phyloP scores from a whole-genome alignment of 1,140 invertebrate species.

The Drosophila auraria region DNA sequence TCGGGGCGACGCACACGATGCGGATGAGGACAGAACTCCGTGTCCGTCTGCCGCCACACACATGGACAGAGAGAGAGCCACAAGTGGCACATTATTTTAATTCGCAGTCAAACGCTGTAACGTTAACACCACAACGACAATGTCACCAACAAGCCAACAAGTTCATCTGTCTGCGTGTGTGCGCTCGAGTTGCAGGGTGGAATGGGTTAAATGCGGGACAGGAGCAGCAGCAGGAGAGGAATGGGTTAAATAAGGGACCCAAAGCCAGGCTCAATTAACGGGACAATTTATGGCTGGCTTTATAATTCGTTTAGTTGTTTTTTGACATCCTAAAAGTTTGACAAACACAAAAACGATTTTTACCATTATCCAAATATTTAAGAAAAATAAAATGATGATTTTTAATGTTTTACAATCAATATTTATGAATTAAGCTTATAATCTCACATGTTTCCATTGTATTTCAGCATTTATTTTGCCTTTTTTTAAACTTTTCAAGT shows the following conservation, averaged over 20 bases:
- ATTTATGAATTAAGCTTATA: background rate
- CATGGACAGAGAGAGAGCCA: slow-evolving; percentile 61
- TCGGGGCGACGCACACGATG: slow-evolving; percentile 25
- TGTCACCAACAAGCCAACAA: slow-evolving; percentile 55
- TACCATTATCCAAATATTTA: background rate
- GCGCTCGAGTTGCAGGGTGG: background rate
- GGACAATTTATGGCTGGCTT: background rate
- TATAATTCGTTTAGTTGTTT: background rate
- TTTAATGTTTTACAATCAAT: background rate
- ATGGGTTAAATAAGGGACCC: background rate
- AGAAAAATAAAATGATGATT: background rate
- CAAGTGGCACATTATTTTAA: slow-evolving; percentile 85
- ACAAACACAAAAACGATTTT: background rate
- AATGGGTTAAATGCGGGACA: slow-evolving; percentile 19
- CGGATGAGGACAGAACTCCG: background rate
- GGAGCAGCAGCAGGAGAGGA: background rate
- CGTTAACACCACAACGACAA: slow-evolving; percentile 71
- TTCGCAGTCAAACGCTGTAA: slow-evolving; percentile 80
- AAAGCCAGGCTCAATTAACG: slow-evolving; percentile 1
- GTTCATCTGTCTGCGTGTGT: slow-evolving; percentile 35
- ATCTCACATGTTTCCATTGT: background rate
- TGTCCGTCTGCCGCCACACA: slow-evolving; percentile 16
- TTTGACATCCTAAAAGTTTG: background rate
- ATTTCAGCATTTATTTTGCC: background rate
- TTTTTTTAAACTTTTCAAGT: too few relatives aligned